Percentiles rank a stretch among this genome's conserved stretches.
phyloP scores from a whole-genome alignment of 1,140 invertebrate species.

The Drosophila willistoni region DNA sequence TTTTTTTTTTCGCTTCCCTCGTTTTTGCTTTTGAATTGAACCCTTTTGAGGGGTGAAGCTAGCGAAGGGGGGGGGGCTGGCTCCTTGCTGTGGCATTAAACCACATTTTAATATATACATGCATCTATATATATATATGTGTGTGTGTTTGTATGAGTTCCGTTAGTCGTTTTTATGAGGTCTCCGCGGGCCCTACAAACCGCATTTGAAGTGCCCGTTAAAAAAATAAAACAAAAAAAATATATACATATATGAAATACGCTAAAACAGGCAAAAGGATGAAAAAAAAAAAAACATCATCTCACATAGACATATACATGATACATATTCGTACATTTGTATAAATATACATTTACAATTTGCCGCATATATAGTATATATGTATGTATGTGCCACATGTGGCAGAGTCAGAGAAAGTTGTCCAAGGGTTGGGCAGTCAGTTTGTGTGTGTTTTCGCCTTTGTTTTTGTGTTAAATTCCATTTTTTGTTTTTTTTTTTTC shows the following conservation, averaged over 20 bases:
- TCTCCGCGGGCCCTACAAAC: constrained; percentile 74
- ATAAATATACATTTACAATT: constrained; percentile 24
- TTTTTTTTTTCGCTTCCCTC: constrained; percentile 24
- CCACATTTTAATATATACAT: constrained; percentile 68
- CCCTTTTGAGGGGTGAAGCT: constrained; percentile 3
- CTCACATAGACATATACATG: constrained; percentile 13
- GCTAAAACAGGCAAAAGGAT: constrained; percentile 47
- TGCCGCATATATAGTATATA: constrained; percentile 42
- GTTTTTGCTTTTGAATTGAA: constrained; percentile 16
- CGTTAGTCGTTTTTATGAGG: constrained; percentile 77
- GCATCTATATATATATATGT: constrained; percentile 38
- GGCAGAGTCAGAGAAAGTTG: constrained; percentile 19
- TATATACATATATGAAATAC: constrained; percentile 50
- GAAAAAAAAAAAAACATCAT: neutral
- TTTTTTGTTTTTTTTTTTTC: neutral
- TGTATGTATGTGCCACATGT: constrained; percentile 47
- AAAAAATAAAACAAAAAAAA: constrained; percentile 39
- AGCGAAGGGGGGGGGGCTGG: neutral
- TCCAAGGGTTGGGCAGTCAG: constrained; percentile 4
- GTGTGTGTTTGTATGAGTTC: constrained; percentile 40
- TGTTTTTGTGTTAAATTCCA: constrained; percentile 6
- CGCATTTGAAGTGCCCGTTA: constrained; percentile 74
- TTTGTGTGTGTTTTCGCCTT: constrained; percentile 27
- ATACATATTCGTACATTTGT: constrained; percentile 16
- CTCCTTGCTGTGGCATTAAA: constrained; percentile 54